Percentiles rank a stretch among this genome's conserved stretches.
Conservation (phyloP, 2,113 vertebrate genomes). For the Bubo bubo region DNA sequence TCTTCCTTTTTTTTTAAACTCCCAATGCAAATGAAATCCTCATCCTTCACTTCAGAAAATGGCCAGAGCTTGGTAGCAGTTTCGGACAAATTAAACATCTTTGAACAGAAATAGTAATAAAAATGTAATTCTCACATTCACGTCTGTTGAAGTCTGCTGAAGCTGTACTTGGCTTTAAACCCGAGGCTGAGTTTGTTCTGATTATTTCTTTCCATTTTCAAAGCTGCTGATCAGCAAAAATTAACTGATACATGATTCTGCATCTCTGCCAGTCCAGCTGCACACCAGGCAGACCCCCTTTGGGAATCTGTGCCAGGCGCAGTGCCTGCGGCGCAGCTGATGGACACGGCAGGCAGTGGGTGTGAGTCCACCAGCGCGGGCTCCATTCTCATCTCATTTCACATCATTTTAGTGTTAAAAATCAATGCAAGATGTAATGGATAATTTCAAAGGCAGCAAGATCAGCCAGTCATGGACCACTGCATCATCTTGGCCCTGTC, state of each 20-base stretch:
- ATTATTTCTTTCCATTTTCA: constrained; percentile 15
- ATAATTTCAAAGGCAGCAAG: background rate
- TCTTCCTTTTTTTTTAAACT: background rate
- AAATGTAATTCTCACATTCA: background rate
- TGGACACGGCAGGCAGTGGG: background rate
- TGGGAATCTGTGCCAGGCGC: background rate
- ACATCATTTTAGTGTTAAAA: background rate
- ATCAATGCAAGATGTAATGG: background rate
- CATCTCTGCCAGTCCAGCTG: background rate
- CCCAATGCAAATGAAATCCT: background rate
- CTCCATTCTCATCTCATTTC: background rate
- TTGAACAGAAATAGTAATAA: background rate
- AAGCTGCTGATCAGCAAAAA: background rate
- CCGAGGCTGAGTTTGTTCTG: background rate
- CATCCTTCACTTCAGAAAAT: background rate
- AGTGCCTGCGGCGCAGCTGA: background rate
- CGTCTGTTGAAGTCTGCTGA: background rate
- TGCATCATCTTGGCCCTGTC: background rate
- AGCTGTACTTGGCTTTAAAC: background rate
- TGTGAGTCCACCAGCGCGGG: fast-evolving
- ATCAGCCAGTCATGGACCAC: background rate
- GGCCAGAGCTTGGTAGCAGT: background rate
- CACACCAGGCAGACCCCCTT: background rate
- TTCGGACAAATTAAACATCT: background rate
- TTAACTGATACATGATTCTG: background rate